Conservation (phyloP, 2,888 invertebrate genomes). For the Trissoscelio sp. region DNA sequence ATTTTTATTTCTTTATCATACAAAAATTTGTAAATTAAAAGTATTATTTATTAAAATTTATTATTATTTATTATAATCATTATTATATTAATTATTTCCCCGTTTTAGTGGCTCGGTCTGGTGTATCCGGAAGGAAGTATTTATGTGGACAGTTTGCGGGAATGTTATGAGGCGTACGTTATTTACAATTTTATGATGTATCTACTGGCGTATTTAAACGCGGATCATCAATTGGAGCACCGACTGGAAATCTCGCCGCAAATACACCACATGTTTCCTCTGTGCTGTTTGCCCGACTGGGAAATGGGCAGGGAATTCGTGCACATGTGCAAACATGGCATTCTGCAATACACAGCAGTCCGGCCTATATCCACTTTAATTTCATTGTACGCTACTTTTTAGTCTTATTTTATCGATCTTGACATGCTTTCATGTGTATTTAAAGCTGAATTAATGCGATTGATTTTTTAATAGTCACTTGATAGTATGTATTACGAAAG, state of each 20-base stretch:
- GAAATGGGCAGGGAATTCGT: slow-evolving; percentile 97
- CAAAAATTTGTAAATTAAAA: too few relatives aligned
- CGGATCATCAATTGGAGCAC: slow-evolving; percentile 93
- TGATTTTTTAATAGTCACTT: too few relatives aligned
- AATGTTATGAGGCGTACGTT: slow-evolving; percentile 99
- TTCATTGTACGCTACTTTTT: slow-evolving; percentile 89
- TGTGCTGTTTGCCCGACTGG: slow-evolving; percentile 96
- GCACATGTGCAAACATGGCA: slow-evolving; percentile 98
- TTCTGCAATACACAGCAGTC: slow-evolving; percentile 96
- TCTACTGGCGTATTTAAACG: slow-evolving; percentile 94
- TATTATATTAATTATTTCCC: too few relatives aligned
- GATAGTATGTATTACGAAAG: too few relatives aligned
- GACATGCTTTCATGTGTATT: background rate
- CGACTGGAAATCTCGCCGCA: slow-evolving; percentile 92
- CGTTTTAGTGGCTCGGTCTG: slow-evolving; percentile 91
- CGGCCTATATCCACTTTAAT: slow-evolving; percentile 95
- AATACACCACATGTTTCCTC: slow-evolving; percentile 94
- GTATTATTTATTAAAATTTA: slow-evolving; percentile 25
- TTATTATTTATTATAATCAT: too few relatives aligned
- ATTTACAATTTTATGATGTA: slow-evolving; percentile 99
- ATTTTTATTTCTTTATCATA: background rate
- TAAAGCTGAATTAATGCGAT: too few relatives aligned
- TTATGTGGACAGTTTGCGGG: slow-evolving; percentile 95
- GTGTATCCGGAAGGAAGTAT: slow-evolving; percentile 94
- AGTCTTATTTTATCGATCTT: background rate